These are phyloP conservation scores for Micromussa lordhowensis DNA, from an alignment of 92 coral and sea anemone species.

Conservation along the genomic window DNA sequence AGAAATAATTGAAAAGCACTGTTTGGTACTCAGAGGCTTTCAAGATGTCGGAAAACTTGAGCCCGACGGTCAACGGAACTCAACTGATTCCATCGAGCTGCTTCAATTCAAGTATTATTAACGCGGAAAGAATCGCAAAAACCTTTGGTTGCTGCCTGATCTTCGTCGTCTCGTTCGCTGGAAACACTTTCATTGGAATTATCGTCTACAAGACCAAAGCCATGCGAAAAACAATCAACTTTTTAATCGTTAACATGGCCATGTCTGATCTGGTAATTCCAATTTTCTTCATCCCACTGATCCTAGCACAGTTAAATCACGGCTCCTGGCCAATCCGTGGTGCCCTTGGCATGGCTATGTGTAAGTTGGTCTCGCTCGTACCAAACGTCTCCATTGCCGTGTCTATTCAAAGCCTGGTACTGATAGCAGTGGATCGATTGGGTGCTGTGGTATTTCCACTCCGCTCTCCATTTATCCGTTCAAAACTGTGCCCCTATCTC, in stretches of 20 bases:
- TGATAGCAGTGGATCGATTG: not conserved
- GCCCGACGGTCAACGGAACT: not conserved
- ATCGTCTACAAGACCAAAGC: slow-evolving; percentile 8
- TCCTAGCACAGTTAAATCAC: not conserved
- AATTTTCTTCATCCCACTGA: not conserved
- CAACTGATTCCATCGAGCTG: not conserved
- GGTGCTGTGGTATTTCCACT: not conserved
- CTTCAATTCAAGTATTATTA: not conserved
- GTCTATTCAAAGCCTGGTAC: not conserved
- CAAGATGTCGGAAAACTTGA: not conserved
- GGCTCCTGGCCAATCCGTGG: not conserved
- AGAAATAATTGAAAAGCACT: not conserved
- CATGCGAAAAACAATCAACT: slow-evolving; percentile 6
- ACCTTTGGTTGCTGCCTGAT: not conserved
- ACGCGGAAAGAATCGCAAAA: not conserved
- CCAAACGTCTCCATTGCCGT: not conserved
- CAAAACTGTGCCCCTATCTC: not conserved
- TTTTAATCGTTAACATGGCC: slow-evolving; percentile 11
- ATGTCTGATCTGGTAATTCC: slow-evolving; percentile 3
- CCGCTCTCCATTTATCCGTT: not conserved
- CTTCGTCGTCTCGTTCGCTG: slow-evolving; percentile 6
- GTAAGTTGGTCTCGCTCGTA: not conserved
- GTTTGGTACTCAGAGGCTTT: not conserved
- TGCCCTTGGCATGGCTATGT: not conserved
- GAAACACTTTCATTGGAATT: slow-evolving; percentile 5